A percentile compares a stretch with the other conserved stretches of the same genome.
These are phyloP conservation scores for Drosophila parabipectinata DNA, from an alignment of 1,140 invertebrate species.

Conservation along the genomic window DNA sequence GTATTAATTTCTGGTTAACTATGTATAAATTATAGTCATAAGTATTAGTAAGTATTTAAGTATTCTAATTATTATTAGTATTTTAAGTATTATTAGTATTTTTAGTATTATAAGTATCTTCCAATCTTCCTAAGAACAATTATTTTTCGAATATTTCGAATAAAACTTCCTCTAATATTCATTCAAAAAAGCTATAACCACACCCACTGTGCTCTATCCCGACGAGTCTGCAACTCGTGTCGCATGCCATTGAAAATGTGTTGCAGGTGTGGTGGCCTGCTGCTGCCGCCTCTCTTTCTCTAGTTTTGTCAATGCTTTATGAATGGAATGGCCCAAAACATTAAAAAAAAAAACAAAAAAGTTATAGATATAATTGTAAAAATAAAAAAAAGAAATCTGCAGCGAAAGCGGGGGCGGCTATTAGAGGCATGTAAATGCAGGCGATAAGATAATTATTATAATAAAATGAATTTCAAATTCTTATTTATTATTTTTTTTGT, in stretches of 20 bases:
- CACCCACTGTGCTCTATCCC: slow-evolving; percentile 30
- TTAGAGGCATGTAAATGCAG: slow-evolving; percentile 40
- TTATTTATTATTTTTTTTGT: slow-evolving; percentile 1
- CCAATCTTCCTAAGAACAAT: no score
- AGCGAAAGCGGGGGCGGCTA: slow-evolving; percentile 19
- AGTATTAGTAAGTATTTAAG: no score
- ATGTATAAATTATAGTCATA: no score
- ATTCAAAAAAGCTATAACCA: no score
- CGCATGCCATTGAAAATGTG: slow-evolving; percentile 71
- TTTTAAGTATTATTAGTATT: no score
- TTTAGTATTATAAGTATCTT: no score
- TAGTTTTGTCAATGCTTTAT: slow-evolving; percentile 44
- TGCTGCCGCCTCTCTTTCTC: slow-evolving; percentile 3
- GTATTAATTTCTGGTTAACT: no score
- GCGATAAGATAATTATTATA: slow-evolving; percentile 64
- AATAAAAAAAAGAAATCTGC: slow-evolving; percentile 25
- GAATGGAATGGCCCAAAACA: slow-evolving; percentile 61
- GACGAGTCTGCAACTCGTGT: slow-evolving; percentile 46
- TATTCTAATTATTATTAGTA: no score
- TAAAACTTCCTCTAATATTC: no score
- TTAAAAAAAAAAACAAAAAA: slow-evolving; percentile 32
- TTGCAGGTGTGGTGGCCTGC: slow-evolving; percentile 58
- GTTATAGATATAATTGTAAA: slow-evolving; percentile 21
- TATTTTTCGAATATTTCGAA: no score
- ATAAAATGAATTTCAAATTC: slow-evolving; percentile 67